Evolutionary conservation across 2,113 vertebrate species (phyloP), one percentile per base, ranked within the genome.

Genomic region (Monarcha castaneiventris): DNA sequence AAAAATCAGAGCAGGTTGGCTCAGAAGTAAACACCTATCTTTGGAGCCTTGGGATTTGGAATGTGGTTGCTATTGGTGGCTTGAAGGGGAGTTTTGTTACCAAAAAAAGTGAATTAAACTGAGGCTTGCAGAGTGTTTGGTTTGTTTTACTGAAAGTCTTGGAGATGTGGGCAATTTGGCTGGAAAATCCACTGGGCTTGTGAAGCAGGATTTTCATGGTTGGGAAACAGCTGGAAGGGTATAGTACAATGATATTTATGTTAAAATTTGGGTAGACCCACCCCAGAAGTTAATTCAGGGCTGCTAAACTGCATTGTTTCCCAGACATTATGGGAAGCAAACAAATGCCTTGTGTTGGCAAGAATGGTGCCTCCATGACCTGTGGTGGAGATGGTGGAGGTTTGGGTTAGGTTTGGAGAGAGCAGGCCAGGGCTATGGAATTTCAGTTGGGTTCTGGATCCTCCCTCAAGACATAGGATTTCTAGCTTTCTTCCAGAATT

Each of bases 91-190:
- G 49, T 64, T 86, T 59, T 84, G 37, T 37, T 37, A 12, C 46
- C 43, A 66, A 71, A 94, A 74, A 55, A 58, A 66, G 33, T 87
- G 51, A 79, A 85, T 93, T 54, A 62, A 93, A 72, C 41, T 52
- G 62, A 76, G 69, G 48, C 88, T 86, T 93, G 52, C 4, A 27
- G 44, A 44, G 37, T 58, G 33, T 77, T 84, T 94, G 33, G 72
- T 89, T 92, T 92, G 44, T 90, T 88, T 93, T 81, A 72, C 79
- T 92, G 32, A 46, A 93, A 86, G 59, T 78, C 68, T 56, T 84
- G 77, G 69, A 86, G 55, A 9, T 63, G 48, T 71, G 64, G 52
- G 61, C 0, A 1, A n/a, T 84, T 92, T 94, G 68, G 33, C 85
- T 74, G 39, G 77, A 58, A 93, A 91, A 85, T 51, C 29, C 46